These are phyloP conservation scores for Acanthosepion lycidas DNA, from an alignment of 2,888 invertebrate species.

Conservation along the genomic window DNA sequence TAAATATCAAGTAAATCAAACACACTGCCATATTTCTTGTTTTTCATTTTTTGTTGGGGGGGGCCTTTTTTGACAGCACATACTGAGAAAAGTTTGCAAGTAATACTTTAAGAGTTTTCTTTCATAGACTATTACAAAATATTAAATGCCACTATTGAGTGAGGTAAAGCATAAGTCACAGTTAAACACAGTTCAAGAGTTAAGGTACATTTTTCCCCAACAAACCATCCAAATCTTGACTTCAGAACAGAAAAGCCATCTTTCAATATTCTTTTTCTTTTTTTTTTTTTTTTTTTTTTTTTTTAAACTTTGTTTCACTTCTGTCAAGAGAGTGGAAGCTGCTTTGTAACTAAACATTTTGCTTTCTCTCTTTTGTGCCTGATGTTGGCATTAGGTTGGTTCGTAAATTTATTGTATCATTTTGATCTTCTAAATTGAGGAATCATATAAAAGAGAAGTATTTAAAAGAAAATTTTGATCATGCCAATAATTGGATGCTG, in stretches of 20 bases:
- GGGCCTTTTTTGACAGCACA: neutral
- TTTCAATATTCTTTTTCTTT: neutral
- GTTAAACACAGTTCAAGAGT: neutral
- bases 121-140: neutral
- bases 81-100: neutral
- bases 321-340: neutral
- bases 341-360: neutral
- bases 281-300: neutral
- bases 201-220: neutral
- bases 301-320: neutral
- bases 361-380: neutral
- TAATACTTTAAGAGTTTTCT: neutral
- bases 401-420: neutral
- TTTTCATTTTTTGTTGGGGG: neutral
- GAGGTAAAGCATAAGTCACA: neutral
- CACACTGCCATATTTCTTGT: neutral
- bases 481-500: neutral
- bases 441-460: neutral
- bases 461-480: conserved; percentile 23
- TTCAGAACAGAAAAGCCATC: neutral
- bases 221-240: neutral
- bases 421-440: neutral
- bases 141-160: neutral
- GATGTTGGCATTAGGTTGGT: neutral
- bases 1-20: neutral